Percentiles rank a stretch among this genome's conserved stretches.
Conservation (phyloP, 2,888 invertebrate species). For the Notodonta ziczac region DNA sequence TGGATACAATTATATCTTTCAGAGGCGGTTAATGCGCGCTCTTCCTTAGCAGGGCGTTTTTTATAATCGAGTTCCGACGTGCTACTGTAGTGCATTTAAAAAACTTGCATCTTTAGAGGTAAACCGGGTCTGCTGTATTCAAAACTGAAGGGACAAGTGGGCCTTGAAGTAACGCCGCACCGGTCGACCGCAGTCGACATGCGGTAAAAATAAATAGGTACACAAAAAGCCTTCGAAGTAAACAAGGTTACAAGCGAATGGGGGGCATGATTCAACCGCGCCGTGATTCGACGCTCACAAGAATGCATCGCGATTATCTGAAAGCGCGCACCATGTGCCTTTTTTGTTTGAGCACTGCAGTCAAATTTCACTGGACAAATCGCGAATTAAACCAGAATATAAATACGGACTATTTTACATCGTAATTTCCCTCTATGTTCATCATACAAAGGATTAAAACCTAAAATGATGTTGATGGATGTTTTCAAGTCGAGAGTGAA, state of each 20-base stretch:
- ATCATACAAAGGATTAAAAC: conserved; percentile 31
- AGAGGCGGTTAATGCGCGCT: conserved; percentile 35
- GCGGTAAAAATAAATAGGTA: conserved; percentile 59
- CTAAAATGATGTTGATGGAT: too few species aligned
- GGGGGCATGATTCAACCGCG: conserved; percentile 49
- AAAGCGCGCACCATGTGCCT: conserved; percentile 45
- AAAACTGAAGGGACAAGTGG: conserved; percentile 68
- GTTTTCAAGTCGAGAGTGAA: too few species aligned
- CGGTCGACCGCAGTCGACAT: conserved; percentile 55
- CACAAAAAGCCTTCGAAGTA: conserved; percentile 57
- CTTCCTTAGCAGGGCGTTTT: conserved; percentile 55
- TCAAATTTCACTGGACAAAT: conserved; percentile 30
- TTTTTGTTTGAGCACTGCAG: conserved; percentile 29
- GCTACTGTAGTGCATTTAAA: conserved; percentile 45
- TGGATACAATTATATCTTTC: conserved; percentile 35
- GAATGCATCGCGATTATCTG: conserved; percentile 53
- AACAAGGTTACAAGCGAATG: conserved; percentile 58
- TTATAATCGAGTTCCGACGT: conserved; percentile 41
- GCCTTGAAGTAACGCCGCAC: conserved; percentile 61
- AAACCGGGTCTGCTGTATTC: conserved; percentile 61
- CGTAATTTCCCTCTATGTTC: conserved; percentile 33
- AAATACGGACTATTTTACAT: conserved; percentile 37
- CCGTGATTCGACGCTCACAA: conserved; percentile 56
- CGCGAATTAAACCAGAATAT: conserved; percentile 42
- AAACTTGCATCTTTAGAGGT: conserved; percentile 67